These are phyloP conservation scores for Gandaritis pyraliata DNA, from an alignment of 2,888 invertebrate species.

Conservation along the genomic window DNA sequence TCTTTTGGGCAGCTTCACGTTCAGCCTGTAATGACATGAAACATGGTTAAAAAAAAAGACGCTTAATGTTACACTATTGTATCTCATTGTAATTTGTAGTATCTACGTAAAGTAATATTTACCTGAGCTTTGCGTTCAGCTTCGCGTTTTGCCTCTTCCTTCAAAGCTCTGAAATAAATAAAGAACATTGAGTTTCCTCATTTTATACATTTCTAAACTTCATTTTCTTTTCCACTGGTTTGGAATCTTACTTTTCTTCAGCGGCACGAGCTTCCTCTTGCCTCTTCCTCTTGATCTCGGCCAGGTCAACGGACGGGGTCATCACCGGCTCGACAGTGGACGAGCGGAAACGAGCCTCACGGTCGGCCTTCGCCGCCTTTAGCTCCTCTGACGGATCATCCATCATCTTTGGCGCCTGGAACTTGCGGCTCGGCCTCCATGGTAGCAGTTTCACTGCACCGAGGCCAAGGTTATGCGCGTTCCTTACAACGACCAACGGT, in stretches of 20 bases:
- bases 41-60: neutral
- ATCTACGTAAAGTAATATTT: slow-evolving; percentile 35
- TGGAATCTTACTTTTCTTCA: slow-evolving; percentile 82
- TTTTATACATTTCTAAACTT: neutral
- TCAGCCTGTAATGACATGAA: slow-evolving; percentile 56
- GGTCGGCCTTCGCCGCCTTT: slow-evolving; percentile 86
- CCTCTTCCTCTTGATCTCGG: slow-evolving; percentile 82
- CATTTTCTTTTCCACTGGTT: neutral
- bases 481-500: slow-evolving; percentile 59
- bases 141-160: slow-evolving; percentile 82
- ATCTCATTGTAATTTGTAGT: neutral
- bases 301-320: slow-evolving; percentile 80
- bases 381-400: slow-evolving; percentile 85
- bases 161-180: slow-evolving; percentile 68
- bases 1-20: slow-evolving; percentile 75
- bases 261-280: slow-evolving; percentile 87
- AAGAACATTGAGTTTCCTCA: neutral
- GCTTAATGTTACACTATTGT: neutral
- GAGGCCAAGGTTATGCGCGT: slow-evolving; percentile 68
- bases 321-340: slow-evolving; percentile 75
- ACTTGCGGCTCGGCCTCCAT: slow-evolving; percentile 88
- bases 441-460: slow-evolving; percentile 87
- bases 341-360: slow-evolving; percentile 85
- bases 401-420: slow-evolving; percentile 84
- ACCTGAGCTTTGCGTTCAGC: slow-evolving; percentile 80